Percentiles rank a stretch among this genome's conserved stretches.
phyloP scores from a whole-genome alignment of 2,888 invertebrate species.

The Actias luna region DNA sequence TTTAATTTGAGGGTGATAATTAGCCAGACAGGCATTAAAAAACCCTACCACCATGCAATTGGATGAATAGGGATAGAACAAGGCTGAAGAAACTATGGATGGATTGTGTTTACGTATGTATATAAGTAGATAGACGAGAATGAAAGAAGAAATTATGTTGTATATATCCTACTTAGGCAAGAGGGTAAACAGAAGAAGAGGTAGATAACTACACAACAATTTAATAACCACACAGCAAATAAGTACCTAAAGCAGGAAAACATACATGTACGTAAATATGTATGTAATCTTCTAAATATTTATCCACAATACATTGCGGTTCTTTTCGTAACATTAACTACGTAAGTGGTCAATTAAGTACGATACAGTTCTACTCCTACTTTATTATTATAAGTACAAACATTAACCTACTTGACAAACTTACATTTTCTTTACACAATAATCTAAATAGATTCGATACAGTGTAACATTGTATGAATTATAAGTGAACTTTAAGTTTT shows the following conservation, averaged over 20 bases:
- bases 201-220: neutral
- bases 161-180: no score
- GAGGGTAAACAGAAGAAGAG: no score
- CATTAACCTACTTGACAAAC: slow-evolving; percentile 14
- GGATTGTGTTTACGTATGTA: no score
- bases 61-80: no score
- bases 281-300: neutral
- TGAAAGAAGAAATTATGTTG: no score
- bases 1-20: no score
- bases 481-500: no score
- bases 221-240: neutral
- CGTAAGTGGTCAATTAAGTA: neutral
- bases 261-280: neutral
- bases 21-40: no score
- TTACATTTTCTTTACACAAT: neutral
- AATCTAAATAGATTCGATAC: neutral
- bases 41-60: no score
- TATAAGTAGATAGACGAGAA: no score
- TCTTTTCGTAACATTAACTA: slow-evolving; percentile 15
- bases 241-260: neutral
- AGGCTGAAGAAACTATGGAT: no score
- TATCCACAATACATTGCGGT: neutral
- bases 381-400: slow-evolving; percentile 13
- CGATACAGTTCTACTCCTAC: neutral
- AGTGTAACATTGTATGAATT: no score